Evolutionary conservation across 2,888 invertebrate species (phyloP).

Genomic region (Rotaria sp.): DNA sequence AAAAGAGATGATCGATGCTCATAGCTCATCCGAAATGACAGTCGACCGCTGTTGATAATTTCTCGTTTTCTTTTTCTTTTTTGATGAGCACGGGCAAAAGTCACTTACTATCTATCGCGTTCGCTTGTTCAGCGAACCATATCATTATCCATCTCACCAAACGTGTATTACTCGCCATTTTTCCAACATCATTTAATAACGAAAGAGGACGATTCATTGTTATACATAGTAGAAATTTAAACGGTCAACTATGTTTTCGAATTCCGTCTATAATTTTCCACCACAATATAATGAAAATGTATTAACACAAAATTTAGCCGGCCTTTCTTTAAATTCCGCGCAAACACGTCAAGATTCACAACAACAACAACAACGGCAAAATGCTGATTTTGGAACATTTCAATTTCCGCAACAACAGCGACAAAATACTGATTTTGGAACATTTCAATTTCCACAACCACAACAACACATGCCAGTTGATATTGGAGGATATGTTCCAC

Average conservation of each 20-base stretch:
- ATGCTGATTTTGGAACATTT: not conserved
- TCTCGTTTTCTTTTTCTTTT: not conserved
- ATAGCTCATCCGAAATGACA: not conserved
- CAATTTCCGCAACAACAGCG: not conserved
- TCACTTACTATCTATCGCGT: not conserved
- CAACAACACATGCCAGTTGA: not conserved
- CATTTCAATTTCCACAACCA: not conserved
- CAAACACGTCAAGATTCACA: not conserved
- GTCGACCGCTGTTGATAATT: not conserved
- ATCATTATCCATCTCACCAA: not conserved
- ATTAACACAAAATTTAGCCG: not conserved
- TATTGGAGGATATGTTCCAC: not conserved
- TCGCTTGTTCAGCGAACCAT: not conserved
- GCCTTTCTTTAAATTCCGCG: not conserved
- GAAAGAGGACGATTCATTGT: not conserved
- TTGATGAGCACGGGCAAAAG: not conserved
- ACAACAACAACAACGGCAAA: not conserved
- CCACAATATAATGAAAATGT: conserved; percentile 1
- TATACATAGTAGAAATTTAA: not conserved
- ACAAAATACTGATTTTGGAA: not conserved
- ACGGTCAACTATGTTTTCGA: not conserved
- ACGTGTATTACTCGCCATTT: not conserved
- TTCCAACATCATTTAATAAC: not conserved
- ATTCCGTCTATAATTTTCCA: not conserved
- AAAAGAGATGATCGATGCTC: not conserved